Evolutionary conservation across 2,888 invertebrate genomes (phyloP).

Genomic region (Laothoe populi): DNA sequence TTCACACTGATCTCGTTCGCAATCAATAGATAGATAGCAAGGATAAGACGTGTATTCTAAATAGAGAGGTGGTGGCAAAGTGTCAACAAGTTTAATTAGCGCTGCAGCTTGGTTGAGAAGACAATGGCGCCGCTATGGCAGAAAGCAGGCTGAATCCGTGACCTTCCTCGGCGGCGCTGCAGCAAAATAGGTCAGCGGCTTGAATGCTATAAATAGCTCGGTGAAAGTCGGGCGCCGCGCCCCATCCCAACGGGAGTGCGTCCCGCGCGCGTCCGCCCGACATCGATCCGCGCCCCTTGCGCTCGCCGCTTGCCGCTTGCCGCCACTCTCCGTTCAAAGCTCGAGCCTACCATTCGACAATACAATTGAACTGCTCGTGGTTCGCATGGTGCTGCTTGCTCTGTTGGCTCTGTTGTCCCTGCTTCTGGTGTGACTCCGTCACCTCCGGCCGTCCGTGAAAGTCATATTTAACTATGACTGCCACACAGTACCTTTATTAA

Average conservation of each 20-base stretch:
- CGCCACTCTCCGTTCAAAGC: conserved; percentile 44
- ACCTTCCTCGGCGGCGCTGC: conserved; percentile 82
- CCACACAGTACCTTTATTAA: no score
- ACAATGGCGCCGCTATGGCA: conserved; percentile 80
- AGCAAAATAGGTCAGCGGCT: conserved; percentile 84
- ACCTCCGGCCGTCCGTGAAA: neutral
- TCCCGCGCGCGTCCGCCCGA: conserved; percentile 54
- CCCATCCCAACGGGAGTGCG: conserved; percentile 69
- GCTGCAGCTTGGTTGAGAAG: conserved; percentile 77
- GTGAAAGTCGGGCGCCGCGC: conserved; percentile 81
- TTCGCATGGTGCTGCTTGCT: conserved; percentile 27
- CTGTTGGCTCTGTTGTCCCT: conserved; percentile 27
- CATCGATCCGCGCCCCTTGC: conserved; percentile 53
- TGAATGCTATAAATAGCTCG: conserved; percentile 84
- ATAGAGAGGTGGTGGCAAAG: conserved; percentile 57
- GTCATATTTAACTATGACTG: neutral
- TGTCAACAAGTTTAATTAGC: conserved; percentile 83
- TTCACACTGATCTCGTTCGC: neutral
- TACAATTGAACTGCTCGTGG: conserved; percentile 34
- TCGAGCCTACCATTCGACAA: conserved; percentile 45
- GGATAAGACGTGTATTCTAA: conserved; percentile 19
- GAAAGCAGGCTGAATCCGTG: conserved; percentile 81
- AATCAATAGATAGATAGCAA: conserved; percentile 20
- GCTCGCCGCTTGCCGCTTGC: conserved; percentile 50
- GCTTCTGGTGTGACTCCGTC: no score